Percentiles rank a stretch among this genome's conserved stretches.
These are phyloP conservation scores for Pocillopora grandis DNA, from an alignment of 92 coral and sea anemone genomes.

Conservation along the genomic window DNA sequence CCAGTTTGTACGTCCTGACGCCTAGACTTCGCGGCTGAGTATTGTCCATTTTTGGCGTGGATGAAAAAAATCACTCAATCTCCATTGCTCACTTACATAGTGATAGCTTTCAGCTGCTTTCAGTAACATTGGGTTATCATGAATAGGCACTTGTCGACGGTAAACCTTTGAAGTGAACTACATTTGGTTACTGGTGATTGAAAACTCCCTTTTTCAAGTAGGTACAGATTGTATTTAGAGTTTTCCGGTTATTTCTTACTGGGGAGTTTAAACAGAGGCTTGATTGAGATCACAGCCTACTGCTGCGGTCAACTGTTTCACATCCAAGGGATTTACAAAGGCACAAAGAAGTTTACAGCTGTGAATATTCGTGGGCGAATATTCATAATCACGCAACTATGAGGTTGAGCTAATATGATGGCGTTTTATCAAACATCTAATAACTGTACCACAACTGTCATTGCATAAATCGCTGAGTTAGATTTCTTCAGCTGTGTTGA, in stretches of 20 bases:
- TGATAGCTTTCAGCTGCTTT: slow-evolving; percentile 1
- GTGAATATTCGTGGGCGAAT: slow-evolving; percentile 3
- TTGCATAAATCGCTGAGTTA: too few relatives aligned
- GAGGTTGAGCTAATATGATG: too few relatives aligned
- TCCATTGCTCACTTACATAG: neutral
- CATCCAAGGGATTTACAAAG: neutral
- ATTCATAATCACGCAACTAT: neutral
- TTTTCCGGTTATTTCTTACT: neutral
- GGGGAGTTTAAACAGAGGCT: neutral
- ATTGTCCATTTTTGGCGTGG: neutral
- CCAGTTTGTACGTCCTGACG: neutral
- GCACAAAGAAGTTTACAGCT: neutral
- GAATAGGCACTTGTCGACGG: neutral
- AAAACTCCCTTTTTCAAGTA: neutral
- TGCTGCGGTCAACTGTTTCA: neutral
- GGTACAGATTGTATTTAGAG: neutral
- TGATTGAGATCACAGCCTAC: neutral
- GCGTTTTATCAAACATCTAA: too few relatives aligned
- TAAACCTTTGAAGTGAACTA: neutral
- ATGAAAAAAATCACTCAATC: neutral
- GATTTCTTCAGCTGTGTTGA: too few relatives aligned
- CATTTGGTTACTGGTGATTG: neutral
- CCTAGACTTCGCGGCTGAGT: slow-evolving; percentile 28
- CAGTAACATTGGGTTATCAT: neutral
- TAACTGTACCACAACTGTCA: too few relatives aligned